These are phyloP conservation scores for Anagyrus pseudococci DNA, from an alignment of 2,888 invertebrate genomes.

Conservation along the genomic window DNA sequence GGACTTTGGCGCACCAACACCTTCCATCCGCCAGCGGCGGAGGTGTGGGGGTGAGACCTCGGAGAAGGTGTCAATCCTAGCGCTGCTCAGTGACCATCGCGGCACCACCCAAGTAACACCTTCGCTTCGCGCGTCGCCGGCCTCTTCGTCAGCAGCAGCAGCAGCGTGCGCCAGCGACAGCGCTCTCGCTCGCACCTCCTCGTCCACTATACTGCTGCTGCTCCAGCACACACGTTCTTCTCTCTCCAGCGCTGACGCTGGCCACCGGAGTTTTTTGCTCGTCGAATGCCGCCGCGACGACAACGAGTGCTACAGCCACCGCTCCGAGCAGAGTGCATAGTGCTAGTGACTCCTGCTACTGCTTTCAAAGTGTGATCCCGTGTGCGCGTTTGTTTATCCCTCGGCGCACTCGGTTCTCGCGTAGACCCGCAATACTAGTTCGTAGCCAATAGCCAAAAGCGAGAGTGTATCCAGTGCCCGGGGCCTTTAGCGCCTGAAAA, in stretches of 20 bases:
- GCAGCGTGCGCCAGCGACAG: constrained; percentile 15
- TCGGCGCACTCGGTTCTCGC: too few relatives aligned
- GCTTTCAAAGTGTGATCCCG: too few relatives aligned
- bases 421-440: too few relatives aligned
- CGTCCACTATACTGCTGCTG: constrained; percentile 15
- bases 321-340: background rate
- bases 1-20: constrained; percentile 20
- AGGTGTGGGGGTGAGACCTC: constrained; percentile 58
- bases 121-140: constrained; percentile 55
- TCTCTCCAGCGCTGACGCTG: background rate
- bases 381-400: too few relatives aligned
- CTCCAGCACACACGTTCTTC: constrained; percentile 17
- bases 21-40: constrained; percentile 31
- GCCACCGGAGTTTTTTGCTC: background rate
- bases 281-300: background rate
- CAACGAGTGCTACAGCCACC: background rate
- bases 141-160: constrained; percentile 27
- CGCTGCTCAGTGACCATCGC: constrained; percentile 63
- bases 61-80: constrained; percentile 63
- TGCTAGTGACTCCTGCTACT: too few relatives aligned
- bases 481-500: too few relatives aligned
- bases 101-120: constrained; percentile 63
- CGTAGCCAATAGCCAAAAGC: too few relatives aligned
- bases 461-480: too few relatives aligned
- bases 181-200: constrained; percentile 22